phyloP scores from a whole-genome alignment of 2,888 invertebrate genomes.

The Brachyopa scutellaris region DNA sequence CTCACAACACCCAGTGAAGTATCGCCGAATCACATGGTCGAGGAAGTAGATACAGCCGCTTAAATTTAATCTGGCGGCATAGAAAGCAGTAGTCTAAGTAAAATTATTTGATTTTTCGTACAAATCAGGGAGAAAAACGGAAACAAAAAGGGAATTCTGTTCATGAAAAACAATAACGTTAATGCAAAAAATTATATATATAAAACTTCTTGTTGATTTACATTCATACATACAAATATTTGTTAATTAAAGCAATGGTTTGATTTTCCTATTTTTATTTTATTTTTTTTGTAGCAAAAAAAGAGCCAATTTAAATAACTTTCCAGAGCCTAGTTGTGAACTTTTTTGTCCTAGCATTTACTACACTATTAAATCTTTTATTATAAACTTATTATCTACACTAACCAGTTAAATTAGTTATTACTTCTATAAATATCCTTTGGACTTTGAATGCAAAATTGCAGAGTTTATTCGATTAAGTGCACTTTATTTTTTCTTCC shows the following conservation, averaged over 20 bases:
- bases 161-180: constrained; percentile 23
- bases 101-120: constrained; percentile 63
- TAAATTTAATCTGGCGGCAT: constrained; percentile 73
- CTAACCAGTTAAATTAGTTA: constrained; percentile 49
- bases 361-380: constrained; percentile 31
- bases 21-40: constrained; percentile 81
- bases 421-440: constrained; percentile 19
- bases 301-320: constrained; percentile 42
- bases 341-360: constrained; percentile 59
- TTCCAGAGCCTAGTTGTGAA: constrained; percentile 68
- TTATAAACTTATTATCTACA: constrained; percentile 29
- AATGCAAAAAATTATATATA: constrained; percentile 1
- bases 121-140: constrained; percentile 50
- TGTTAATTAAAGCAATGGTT: constrained; percentile 54
- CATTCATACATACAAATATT: constrained; percentile 45
- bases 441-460: constrained; percentile 30
- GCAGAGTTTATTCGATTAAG: constrained; percentile 54
- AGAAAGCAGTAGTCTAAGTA: constrained; percentile 36
- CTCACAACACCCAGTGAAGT: constrained; percentile 78
- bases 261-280: constrained; percentile 60
- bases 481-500: constrained; percentile 54
- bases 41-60: constrained; percentile 81
- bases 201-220: constrained; percentile 48
- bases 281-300: constrained; percentile 40
- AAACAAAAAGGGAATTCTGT: constrained; percentile 41